phyloP scores from a whole-genome alignment of 2,797 vertebrate species.

The Enteromius viviparus region DNA sequence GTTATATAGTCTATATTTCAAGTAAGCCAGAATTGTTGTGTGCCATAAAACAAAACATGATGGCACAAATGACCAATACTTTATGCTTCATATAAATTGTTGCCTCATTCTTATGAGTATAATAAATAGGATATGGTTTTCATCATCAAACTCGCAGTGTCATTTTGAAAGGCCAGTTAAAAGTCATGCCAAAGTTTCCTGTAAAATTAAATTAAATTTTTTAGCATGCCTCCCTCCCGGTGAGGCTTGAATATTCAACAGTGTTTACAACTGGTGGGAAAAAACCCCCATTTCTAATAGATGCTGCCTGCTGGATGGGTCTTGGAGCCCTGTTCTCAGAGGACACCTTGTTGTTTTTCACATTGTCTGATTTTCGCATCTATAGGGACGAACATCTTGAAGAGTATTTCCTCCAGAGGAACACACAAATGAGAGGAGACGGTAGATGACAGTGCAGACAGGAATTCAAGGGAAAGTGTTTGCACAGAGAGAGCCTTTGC shows the following conservation, averaged over 20 bases:
- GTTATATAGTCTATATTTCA: not conserved
- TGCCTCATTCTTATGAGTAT: slow-evolving; percentile 4
- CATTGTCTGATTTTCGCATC: slow-evolving; percentile 49
- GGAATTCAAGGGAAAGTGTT: slow-evolving; percentile 49
- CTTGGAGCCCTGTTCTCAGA: slow-evolving; percentile 31
- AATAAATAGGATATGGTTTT: slow-evolving; percentile 11
- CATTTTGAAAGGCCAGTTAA: slow-evolving; percentile 18
- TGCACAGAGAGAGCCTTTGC: slow-evolving; percentile 37
- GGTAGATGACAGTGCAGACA: slow-evolving; percentile 45
- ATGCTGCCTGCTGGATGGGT: slow-evolving; percentile 16
- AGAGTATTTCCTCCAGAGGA: slow-evolving; percentile 53
- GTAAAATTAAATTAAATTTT: not conserved
- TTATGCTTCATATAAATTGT: slow-evolving; percentile 3
- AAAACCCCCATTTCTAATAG: slow-evolving; percentile 24
- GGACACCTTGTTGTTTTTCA: slow-evolving; percentile 47
- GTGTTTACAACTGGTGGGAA: slow-evolving; percentile 18
- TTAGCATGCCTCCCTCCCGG: not conserved
- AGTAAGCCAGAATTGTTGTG: not conserved
- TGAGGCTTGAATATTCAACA: slow-evolving; percentile 42
- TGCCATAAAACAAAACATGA: not conserved
- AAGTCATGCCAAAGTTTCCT: not conserved
- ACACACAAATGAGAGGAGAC: slow-evolving; percentile 53
- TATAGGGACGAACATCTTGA: slow-evolving; percentile 45
- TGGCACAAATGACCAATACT: not conserved
- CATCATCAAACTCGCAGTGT: not conserved